A percentile compares a stretch with the other conserved stretches of the same genome.
Evolutionary conservation across 2,113 vertebrate species (phyloP).

Genomic region (Neotragus moschatus): DNA sequence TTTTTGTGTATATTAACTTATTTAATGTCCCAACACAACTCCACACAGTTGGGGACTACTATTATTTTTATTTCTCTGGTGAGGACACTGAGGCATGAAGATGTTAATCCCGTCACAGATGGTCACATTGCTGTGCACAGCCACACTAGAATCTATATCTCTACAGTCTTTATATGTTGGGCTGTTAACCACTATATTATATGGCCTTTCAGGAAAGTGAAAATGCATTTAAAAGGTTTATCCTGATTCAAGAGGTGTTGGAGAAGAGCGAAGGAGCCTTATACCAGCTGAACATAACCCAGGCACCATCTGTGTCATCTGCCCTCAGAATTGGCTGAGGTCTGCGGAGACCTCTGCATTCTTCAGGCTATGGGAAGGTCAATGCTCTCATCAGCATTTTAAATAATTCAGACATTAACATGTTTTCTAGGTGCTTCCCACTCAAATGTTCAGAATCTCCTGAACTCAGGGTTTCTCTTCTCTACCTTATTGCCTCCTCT

Average conservation of each 20-base stretch:
- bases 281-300: not conserved
- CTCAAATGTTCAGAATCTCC: not conserved
- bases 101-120: not conserved
- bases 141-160: not conserved
- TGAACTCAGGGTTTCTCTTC: not conserved
- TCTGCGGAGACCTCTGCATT: not conserved
- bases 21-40: not conserved
- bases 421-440: not conserved
- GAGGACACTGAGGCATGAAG: not conserved
- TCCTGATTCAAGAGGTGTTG: not conserved
- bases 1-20: not conserved
- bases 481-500: not conserved
- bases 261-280: not conserved
- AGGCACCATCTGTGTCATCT: not conserved
- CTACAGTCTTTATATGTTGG: not conserved
- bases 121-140: accelerated
- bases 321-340: not conserved
- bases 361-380: not conserved
- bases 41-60: not conserved
- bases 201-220: not conserved
- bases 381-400: not conserved
- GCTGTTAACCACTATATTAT: not conserved
- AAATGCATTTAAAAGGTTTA: not conserved
- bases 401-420: not conserved
- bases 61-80: not conserved